phyloP scores from a whole-genome alignment of 2,888 invertebrate species.

The Eubasilissa splendida region DNA sequence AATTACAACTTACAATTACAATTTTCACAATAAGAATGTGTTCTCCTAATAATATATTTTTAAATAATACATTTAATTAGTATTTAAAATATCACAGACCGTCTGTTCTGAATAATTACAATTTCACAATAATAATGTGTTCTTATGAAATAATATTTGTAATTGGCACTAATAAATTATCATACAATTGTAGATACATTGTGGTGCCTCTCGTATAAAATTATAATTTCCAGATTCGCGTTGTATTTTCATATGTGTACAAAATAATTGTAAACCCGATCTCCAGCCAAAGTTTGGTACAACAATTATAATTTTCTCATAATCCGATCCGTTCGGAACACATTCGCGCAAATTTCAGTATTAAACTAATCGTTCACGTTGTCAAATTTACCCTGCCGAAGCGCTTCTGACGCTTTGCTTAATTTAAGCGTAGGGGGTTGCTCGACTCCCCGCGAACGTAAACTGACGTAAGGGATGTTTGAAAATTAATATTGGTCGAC shows the following conservation, averaged over 20 bases:
- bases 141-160: no score
- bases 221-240: no score
- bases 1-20: no score
- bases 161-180: no score
- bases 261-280: background rate
- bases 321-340: constrained; percentile 1
- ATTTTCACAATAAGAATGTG: no score
- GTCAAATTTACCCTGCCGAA: background rate
- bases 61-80: no score
- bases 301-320: background rate
- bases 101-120: no score
- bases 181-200: no score
- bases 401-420: background rate
- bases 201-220: no score
- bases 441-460: background rate
- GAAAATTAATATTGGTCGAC: background rate
- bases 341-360: background rate
- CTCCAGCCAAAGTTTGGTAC: background rate
- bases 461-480: background rate
- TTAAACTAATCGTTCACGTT: constrained; percentile 23
- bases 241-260: background rate
- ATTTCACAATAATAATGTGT: no score
- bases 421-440: constrained; percentile 7
- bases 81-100: no score
- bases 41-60: no score